Percentiles rank a stretch among this genome's conserved stretches.
Conservation (phyloP, 2,888 invertebrate genomes). For the Drosophila fungiperda region DNA sequence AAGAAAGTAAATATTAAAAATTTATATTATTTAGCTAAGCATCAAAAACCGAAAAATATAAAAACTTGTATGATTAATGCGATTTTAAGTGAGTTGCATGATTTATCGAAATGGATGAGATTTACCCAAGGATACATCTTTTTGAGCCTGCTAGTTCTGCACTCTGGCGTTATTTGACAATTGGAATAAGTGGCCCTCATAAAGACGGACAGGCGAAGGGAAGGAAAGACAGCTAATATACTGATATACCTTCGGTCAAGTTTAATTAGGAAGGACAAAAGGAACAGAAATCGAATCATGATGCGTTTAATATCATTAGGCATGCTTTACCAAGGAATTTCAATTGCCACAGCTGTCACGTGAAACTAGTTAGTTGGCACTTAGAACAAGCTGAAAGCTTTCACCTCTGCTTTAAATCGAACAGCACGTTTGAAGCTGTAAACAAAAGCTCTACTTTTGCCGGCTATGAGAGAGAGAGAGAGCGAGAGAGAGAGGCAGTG, state of each 20-base stretch:
- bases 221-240: background rate
- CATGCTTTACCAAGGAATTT: background rate
- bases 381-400: constrained; percentile 2
- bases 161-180: background rate
- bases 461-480: constrained; percentile 11
- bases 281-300: background rate
- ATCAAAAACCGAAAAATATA: constrained; percentile 75
- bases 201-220: background rate
- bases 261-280: background rate
- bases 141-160: background rate
- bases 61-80: constrained; percentile 78
- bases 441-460: constrained; percentile 23
- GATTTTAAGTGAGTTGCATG: constrained; percentile 22
- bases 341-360: background rate
- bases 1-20: constrained; percentile 64
- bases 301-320: background rate
- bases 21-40: constrained; percentile 77
- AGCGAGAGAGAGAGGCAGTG: background rate
- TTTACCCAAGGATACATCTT: background rate
- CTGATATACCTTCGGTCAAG: background rate
- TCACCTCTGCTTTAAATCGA: background rate
- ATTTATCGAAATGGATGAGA: background rate
- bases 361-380: background rate
- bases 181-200: background rate
- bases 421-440: constrained; percentile 3